Conservation (phyloP, 2,113 vertebrate genomes). For the Eudyptes chrysolophus region DNA sequence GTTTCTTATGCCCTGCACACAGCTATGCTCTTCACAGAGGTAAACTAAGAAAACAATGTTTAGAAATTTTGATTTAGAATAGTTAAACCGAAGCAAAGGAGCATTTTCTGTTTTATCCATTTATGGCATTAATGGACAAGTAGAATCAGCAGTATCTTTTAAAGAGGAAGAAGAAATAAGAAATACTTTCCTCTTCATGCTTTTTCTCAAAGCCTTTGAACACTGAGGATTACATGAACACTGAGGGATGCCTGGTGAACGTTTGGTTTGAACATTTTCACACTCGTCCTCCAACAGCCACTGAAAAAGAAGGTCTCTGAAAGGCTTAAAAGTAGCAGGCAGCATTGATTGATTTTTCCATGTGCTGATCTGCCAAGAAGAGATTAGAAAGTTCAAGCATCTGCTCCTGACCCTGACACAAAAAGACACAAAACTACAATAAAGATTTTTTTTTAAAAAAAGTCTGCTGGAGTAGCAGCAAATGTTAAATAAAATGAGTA, state of each 20-base stretch:
- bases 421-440: background rate
- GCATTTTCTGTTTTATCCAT: background rate
- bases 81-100: background rate
- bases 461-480: background rate
- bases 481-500: background rate
- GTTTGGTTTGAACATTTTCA: background rate
- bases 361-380: background rate
- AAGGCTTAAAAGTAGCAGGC: background rate
- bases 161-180: background rate
- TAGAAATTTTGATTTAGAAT: background rate
- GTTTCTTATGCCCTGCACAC: background rate
- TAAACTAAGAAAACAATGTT: background rate
- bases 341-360: background rate
- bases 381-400: background rate
- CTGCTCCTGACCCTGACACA: background rate
- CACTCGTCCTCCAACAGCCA: background rate
- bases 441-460: background rate
- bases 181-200: background rate
- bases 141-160: background rate
- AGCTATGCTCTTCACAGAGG: background rate
- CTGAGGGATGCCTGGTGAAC: background rate
- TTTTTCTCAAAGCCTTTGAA: background rate
- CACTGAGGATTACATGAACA: background rate
- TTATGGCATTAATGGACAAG: background rate
- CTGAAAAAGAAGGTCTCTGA: background rate